Evolutionary conservation across 2,113 vertebrate genomes (phyloP).

Genomic region (Progne subis): DNA sequence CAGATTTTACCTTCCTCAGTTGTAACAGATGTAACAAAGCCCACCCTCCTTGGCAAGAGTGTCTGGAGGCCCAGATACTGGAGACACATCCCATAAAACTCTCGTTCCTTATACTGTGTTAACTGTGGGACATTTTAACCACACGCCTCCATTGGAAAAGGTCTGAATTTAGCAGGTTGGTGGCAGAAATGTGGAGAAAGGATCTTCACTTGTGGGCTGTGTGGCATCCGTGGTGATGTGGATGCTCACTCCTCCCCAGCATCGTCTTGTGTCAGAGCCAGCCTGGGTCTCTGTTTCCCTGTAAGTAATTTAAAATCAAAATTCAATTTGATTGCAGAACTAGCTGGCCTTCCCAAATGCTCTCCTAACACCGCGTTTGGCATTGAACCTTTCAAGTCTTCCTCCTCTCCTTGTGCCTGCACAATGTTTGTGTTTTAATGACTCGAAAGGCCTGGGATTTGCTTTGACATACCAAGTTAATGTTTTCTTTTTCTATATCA

Average conservation of each 20-base stretch:
- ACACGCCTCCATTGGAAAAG: neutral
- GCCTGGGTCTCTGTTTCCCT: neutral
- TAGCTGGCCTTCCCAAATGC: neutral
- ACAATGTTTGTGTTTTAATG: slow-evolving; percentile 47
- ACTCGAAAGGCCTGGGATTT: slow-evolving; percentile 49
- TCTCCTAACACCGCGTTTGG: neutral
- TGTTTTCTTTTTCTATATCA: slow-evolving; percentile 50
- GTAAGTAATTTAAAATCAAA: neutral
- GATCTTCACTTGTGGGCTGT: neutral
- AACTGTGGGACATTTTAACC: neutral
- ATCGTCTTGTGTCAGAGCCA: neutral
- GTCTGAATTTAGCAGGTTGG: neutral
- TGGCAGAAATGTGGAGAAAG: neutral
- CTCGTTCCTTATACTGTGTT: neutral
- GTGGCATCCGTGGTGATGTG: fast-evolving
- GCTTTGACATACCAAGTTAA: slow-evolving; percentile 47
- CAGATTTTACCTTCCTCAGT: neutral
- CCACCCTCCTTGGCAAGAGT: neutral
- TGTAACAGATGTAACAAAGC: fast-evolving
- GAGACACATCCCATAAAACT: neutral
- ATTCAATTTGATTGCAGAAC: neutral
- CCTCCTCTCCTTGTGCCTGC: slow-evolving; percentile 31
- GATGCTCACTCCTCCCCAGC: neutral
- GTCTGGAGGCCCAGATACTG: neutral
- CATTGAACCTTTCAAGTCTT: neutral